A percentile compares a stretch with the other conserved stretches of the same genome.
Conservation (phyloP, 2,113 vertebrate species). For the Puntigrus tetrazona region DNA sequence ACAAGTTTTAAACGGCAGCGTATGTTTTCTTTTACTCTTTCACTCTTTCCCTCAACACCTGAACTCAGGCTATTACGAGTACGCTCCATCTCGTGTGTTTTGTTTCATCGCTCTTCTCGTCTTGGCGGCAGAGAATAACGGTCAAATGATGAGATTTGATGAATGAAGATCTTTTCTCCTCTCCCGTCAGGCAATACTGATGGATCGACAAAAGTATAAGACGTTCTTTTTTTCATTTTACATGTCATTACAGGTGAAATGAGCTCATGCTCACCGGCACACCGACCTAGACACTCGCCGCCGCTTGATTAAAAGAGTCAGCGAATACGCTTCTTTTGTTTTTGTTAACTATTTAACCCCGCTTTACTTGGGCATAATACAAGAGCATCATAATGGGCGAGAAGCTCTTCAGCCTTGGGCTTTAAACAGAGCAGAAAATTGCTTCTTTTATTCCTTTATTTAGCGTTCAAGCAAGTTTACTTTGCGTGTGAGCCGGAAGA, state of each 20-base stretch:
- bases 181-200: constrained; percentile 48
- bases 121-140: constrained; percentile 41
- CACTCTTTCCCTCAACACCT: background rate
- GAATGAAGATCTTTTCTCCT: constrained; percentile 42
- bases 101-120: constrained; percentile 39
- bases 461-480: background rate
- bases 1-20: background rate
- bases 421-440: background rate
- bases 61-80: background rate
- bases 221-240: constrained; percentile 49
- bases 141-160: constrained; percentile 43
- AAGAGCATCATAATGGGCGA: constrained; percentile 5
- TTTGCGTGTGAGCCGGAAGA: background rate
- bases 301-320: background rate
- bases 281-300: background rate
- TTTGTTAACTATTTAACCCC: background rate
- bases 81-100: background rate
- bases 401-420: background rate
- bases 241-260: constrained; percentile 55
- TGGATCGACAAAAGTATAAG: constrained; percentile 42
- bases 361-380: background rate
- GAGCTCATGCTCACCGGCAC: constrained; percentile 24
- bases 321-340: background rate
- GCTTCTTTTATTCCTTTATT: background rate
- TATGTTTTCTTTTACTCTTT: constrained; percentile 2